Conservation (phyloP, 1,140 invertebrate species). For the Papilio dardanus region DNA sequence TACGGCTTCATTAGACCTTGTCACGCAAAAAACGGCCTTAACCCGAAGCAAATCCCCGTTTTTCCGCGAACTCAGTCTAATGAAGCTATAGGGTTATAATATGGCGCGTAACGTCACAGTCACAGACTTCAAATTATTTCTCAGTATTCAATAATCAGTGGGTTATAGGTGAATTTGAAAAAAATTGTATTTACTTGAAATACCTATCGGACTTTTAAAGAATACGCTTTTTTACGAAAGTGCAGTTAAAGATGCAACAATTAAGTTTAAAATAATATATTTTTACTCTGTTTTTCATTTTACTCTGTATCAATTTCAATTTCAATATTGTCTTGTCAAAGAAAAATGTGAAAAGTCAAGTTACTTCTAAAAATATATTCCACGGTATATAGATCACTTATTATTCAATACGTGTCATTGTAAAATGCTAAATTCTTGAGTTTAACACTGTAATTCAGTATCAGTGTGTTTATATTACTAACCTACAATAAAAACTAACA, state of each 20-base stretch:
- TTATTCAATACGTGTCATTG: constrained; percentile 44
- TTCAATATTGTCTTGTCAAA: constrained; percentile 52
- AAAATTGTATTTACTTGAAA: background rate
- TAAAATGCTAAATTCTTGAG: constrained; percentile 69
- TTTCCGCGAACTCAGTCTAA: too few species aligned
- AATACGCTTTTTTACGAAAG: background rate
- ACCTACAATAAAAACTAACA: constrained; percentile 57
- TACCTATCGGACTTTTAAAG: background rate
- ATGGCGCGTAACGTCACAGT: too few species aligned
- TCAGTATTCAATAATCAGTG: too few species aligned
- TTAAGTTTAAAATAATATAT: background rate
- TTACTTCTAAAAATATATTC: constrained; percentile 62
- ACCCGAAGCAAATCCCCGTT: too few species aligned
- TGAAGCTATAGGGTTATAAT: too few species aligned
- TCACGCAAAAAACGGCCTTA: too few species aligned
- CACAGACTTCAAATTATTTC: too few species aligned
- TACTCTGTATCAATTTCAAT: background rate
- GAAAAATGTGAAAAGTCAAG: constrained; percentile 65
- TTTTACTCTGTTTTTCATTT: background rate
- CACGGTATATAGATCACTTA: constrained; percentile 55
- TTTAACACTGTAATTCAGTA: constrained; percentile 43
- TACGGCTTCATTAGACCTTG: too few species aligned
- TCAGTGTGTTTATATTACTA: constrained; percentile 42
- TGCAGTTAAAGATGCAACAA: too few species aligned
- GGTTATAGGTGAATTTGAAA: too few species aligned